Evolutionary conservation across 2,797 vertebrate genomes (phyloP).

Genomic region (Hippoglossus hippoglossus): DNA sequence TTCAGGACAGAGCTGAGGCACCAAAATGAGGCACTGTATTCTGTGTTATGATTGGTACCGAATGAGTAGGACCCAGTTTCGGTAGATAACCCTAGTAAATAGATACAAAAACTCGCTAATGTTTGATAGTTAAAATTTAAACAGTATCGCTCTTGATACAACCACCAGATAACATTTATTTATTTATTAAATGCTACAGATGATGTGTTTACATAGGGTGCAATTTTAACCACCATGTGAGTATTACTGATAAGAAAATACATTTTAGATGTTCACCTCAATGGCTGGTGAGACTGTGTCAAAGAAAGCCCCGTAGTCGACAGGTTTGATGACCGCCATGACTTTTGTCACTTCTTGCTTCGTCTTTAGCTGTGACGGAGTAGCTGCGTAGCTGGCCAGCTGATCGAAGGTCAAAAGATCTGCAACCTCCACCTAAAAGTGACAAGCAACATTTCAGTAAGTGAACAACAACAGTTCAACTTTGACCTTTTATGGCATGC

Average conservation of each 20-base stretch:
- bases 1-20: too few species aligned
- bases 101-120: too few species aligned
- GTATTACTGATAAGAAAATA: not conserved
- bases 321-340: conserved; percentile 52
- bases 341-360: conserved; percentile 63
- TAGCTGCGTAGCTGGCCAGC: conserved; percentile 60
- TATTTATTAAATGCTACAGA: not conserved
- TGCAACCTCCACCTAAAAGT: conserved; percentile 61
- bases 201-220: not conserved
- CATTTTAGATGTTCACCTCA: conserved; percentile 55
- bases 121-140: too few species aligned
- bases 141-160: not conserved
- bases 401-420: conserved; percentile 66
- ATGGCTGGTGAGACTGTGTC: conserved; percentile 69
- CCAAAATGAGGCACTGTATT: too few species aligned
- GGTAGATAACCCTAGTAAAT: too few species aligned
- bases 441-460: conserved; percentile 18
- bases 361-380: conserved; percentile 51
- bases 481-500: too few species aligned
- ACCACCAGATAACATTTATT: not conserved
- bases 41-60: too few species aligned
- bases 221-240: not conserved
- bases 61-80: too few species aligned
- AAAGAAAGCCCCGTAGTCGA: conserved; percentile 70
- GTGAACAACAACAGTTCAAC: conserved; percentile 4